phyloP scores from a whole-genome alignment of 2,888 invertebrate genomes.

The Azorinus chamasolen region DNA sequence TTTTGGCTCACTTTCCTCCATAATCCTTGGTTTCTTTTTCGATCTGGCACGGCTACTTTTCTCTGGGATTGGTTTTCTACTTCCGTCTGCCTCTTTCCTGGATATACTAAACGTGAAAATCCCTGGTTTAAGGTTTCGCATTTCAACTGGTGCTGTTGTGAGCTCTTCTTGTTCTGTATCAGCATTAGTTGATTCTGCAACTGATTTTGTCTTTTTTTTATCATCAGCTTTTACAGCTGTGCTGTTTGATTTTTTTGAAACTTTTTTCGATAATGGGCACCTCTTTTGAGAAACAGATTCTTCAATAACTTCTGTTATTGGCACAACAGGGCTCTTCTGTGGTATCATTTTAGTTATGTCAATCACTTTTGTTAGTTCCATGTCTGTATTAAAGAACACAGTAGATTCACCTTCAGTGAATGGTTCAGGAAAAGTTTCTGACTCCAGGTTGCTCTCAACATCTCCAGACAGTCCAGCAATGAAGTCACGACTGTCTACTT shows the following conservation, averaged over 20 bases:
- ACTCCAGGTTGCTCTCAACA: constrained; percentile 4
- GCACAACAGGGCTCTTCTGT: constrained; percentile 24
- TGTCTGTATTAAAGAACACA: constrained; percentile 72
- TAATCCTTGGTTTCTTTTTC: constrained; percentile 67
- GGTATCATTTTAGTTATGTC: constrained; percentile 31
- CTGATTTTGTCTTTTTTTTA: neutral
- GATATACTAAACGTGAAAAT: constrained; percentile 75
- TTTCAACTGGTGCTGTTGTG: constrained; percentile 32
- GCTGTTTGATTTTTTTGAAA: neutral
- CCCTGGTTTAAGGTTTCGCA: constrained; percentile 72
- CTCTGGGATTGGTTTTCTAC: constrained; percentile 73
- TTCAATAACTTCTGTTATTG: constrained; percentile 14
- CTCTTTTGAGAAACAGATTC: too few species aligned
- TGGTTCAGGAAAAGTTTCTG: constrained; percentile 20
- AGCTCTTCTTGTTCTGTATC: neutral
- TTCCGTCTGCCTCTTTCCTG: constrained; percentile 76
- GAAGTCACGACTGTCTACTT: constrained; percentile 35
- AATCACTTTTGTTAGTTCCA: constrained; percentile 76
- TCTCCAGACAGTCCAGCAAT: constrained; percentile 26
- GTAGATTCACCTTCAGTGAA: constrained; percentile 63
- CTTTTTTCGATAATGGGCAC: neutral
- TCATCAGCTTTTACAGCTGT: neutral
- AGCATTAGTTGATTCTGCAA: neutral
- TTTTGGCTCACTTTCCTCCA: constrained; percentile 63
- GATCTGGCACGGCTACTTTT: constrained; percentile 68